A percentile compares a stretch with the other conserved stretches of the same genome.
These are phyloP conservation scores for Hydropotes inermis DNA, from an alignment of 2,113 vertebrate genomes.

Conservation along the genomic window DNA sequence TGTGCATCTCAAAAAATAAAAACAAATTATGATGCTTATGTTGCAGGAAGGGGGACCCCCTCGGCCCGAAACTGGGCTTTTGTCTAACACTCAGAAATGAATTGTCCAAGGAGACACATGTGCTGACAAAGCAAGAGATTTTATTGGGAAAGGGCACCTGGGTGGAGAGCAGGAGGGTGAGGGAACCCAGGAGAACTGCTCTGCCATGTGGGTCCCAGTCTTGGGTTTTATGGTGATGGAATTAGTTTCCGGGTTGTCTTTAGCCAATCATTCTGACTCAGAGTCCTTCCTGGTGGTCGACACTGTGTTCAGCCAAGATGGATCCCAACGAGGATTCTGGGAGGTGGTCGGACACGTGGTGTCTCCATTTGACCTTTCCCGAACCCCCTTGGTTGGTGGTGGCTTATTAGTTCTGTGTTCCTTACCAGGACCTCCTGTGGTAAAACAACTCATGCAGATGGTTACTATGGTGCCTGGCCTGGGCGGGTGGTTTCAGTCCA, in stretches of 20 bases:
- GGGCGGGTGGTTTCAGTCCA: background rate
- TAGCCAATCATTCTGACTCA: background rate
- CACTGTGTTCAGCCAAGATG: background rate
- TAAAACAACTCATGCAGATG: background rate
- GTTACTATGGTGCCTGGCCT: background rate
- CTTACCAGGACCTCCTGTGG: background rate
- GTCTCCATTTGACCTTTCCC: background rate
- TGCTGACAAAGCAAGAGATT: background rate
- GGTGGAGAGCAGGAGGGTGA: background rate
- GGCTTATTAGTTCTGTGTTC: background rate
- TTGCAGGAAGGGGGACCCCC: background rate
- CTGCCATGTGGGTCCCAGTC: background rate
- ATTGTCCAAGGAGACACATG: background rate
- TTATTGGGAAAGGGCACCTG: background rate
- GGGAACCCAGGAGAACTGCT: background rate
- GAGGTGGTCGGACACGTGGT: background rate
- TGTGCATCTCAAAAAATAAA: background rate
- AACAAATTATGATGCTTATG: background rate
- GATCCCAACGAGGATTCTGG: background rate
- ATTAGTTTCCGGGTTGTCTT: background rate
- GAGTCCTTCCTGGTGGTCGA: background rate
- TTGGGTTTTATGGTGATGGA: background rate
- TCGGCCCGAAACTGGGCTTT: background rate
- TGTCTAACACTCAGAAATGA: background rate
- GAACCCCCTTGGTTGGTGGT: background rate